A percentile compares a stretch with the other conserved stretches of the same genome.
Conservation (phyloP, 23 tunicate species). For the Ascidia mentula region DNA sequence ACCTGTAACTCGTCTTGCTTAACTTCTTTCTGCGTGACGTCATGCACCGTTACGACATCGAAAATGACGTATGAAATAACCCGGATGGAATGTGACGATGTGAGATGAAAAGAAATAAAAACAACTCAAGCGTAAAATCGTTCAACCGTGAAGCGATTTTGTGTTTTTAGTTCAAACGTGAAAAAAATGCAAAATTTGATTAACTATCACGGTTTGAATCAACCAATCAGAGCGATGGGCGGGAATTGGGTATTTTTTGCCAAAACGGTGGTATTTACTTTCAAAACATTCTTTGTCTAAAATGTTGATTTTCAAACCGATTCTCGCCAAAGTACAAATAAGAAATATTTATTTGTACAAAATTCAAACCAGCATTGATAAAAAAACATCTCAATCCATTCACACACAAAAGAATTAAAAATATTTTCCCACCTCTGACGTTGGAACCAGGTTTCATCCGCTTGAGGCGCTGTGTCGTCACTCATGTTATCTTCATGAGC, state of each 20-base stretch:
- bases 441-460: slow-evolving; percentile 84
- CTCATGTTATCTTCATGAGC: slow-evolving; percentile 48
- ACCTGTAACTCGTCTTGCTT: slow-evolving; percentile 82
- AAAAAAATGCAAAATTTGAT: background rate
- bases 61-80: background rate
- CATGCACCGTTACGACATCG: slow-evolving; percentile 14
- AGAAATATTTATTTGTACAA: no score
- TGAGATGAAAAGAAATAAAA: background rate
- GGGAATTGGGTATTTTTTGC: no score
- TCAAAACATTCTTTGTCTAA: background rate
- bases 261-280: no score
- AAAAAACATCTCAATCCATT: no score
- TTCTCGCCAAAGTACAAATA: no score
- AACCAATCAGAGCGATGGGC: background rate
- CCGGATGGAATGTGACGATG: background rate
- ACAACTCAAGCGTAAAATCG: slow-evolving; percentile 1
- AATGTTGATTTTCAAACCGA: no score
- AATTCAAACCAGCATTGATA: no score
- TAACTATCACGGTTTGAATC: background rate
- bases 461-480: slow-evolving; percentile 36
- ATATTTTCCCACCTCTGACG: slow-evolving; percentile 66
- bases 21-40: slow-evolving; percentile 45
- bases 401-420: no score
- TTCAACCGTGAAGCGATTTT: background rate
- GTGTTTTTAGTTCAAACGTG: background rate